A percentile compares a stretch with the other conserved stretches of the same genome.
Conservation (phyloP, 2,113 vertebrate species). For the Hippolais icterina region DNA sequence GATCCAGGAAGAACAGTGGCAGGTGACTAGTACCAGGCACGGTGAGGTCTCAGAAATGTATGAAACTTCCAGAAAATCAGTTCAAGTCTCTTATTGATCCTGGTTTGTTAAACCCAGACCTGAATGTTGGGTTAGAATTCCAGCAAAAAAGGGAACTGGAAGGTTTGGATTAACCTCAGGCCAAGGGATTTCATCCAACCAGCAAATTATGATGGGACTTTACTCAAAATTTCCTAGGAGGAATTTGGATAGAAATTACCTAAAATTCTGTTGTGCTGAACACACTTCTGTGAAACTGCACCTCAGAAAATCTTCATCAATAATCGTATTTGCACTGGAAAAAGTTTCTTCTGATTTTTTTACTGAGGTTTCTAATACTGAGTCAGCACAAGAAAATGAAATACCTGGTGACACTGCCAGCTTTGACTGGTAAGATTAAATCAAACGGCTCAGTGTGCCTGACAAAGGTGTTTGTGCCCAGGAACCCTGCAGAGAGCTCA, state of each 20-base stretch:
- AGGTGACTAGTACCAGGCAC: background rate
- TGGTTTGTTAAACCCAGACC: background rate
- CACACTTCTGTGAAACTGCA: background rate
- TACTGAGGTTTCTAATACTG: background rate
- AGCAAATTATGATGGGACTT: background rate
- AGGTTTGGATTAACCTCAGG: rapidly evolving
- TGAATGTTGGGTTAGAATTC: background rate
- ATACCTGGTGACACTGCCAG: background rate
- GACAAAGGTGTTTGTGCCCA: background rate
- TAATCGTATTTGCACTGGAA: background rate
- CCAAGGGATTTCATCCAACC: background rate
- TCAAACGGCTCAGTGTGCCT: background rate
- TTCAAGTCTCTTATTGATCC: background rate
- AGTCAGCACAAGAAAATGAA: background rate
- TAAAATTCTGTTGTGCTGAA: background rate
- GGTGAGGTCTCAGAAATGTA: background rate
- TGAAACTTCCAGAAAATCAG: background rate
- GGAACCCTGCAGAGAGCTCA: conserved; percentile 65
- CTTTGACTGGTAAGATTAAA: background rate
- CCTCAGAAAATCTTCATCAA: background rate
- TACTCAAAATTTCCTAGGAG: background rate
- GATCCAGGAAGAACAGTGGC: background rate
- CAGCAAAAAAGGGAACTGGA: background rate
- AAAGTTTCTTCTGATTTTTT: background rate
- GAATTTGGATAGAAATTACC: background rate